Evolutionary conservation across 2,888 invertebrate species (phyloP).

Genomic region (Tubulanus polymorphus): DNA sequence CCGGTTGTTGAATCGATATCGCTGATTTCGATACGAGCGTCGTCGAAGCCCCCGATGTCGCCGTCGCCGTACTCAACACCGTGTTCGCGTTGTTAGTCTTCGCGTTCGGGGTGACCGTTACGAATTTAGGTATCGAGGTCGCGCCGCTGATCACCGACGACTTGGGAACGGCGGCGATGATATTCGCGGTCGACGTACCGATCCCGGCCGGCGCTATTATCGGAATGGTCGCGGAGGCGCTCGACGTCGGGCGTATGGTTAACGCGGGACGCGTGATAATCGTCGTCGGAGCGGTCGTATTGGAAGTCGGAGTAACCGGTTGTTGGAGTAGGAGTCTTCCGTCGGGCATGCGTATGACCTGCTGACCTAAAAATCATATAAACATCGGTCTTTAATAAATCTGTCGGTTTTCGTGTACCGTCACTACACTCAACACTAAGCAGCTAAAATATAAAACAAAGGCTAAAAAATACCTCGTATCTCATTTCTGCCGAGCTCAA

Average conservation of each 20-base stretch:
- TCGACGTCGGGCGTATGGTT: not conserved
- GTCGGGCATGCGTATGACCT: conserved; percentile 87
- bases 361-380: conserved; percentile 65
- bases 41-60: not conserved
- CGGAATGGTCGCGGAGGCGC: not conserved
- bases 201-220: too few relatives aligned
- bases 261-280: not conserved
- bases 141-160: not conserved
- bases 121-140: not conserved
- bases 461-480: too few relatives aligned
- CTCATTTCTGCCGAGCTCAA: too few relatives aligned
- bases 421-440: too few relatives aligned
- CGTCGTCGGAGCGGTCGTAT: conserved; percentile 15
- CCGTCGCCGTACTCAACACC: conserved; percentile 4
- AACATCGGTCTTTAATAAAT: too few relatives aligned
- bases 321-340: conserved; percentile 69
- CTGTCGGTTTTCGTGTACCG: too few relatives aligned
- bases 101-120: too few relatives aligned
- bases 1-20: too few relatives aligned
- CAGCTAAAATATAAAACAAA: too few relatives aligned
- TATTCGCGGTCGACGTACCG: too few relatives aligned
- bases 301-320: conserved; percentile 24
- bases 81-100: conserved; percentile 4
- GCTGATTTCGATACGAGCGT: not conserved
- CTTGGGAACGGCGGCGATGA: too few relatives aligned